Percentiles rank a stretch among this genome's conserved stretches.
These are phyloP conservation scores for Hybos culiciformis DNA, from an alignment of 2,888 invertebrate species.

Conservation along the genomic window DNA sequence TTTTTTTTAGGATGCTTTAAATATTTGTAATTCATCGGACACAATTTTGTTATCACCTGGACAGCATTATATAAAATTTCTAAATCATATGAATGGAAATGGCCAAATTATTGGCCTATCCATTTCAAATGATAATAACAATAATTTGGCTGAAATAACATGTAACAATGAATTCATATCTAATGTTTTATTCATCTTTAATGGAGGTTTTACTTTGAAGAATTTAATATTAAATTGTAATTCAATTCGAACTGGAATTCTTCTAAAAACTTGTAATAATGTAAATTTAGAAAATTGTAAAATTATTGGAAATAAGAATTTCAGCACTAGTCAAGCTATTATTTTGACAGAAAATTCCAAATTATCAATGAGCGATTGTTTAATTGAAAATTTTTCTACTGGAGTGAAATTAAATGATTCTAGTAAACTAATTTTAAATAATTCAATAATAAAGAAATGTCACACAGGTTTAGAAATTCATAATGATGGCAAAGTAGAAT, in stretches of 20 bases:
- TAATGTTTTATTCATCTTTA: conserved; percentile 41
- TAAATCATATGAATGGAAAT: conserved; percentile 41
- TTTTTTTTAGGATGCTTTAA: conserved; percentile 26
- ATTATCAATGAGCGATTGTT: conserved; percentile 37
- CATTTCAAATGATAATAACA: not conserved
- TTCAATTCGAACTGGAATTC: conserved; percentile 39
- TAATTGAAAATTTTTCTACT: conserved; percentile 39
- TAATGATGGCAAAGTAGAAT: conserved; percentile 34
- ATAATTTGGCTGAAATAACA: not conserved
- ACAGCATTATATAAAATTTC: conserved; percentile 37
- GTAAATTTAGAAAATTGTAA: conserved; percentile 39
- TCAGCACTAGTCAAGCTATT: conserved; percentile 42
- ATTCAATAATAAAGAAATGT: conserved; percentile 24
- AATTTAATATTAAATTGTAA: conserved; percentile 41
- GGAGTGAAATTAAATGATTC: conserved; percentile 37
- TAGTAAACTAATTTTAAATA: conserved; percentile 27
- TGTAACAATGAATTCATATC: conserved; percentile 33
- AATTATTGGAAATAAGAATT: conserved; percentile 37
- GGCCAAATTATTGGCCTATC: conserved; percentile 29
- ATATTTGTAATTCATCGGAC: conserved; percentile 34
- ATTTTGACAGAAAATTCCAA: conserved; percentile 34
- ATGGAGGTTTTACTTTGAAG: conserved; percentile 38
- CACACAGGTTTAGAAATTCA: conserved; percentile 22
- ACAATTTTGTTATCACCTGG: conserved; percentile 39
- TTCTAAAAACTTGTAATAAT: conserved; percentile 38